Conservation (phyloP, 2,113 vertebrate species). For the Acanthisitta chloris region DNA sequence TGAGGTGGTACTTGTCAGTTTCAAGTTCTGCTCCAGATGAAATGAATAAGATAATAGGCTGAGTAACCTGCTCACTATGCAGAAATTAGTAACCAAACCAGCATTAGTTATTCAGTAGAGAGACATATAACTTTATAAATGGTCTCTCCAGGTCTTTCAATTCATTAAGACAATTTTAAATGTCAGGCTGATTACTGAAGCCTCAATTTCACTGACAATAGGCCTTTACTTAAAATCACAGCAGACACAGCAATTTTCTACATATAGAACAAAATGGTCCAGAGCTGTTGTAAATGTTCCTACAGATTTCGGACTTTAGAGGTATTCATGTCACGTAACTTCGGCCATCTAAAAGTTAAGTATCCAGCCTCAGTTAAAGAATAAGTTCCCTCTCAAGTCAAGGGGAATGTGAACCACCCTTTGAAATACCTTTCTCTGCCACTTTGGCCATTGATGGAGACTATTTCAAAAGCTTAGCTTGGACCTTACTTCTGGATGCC, state of each 20-base stretch:
- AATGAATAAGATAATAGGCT: neutral
- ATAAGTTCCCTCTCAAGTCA: neutral
- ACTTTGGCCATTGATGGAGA: neutral
- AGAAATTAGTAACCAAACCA: slow-evolving; percentile 20
- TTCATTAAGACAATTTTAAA: slow-evolving; percentile 34
- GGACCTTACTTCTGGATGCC: neutral
- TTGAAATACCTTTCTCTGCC: neutral
- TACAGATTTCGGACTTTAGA: neutral
- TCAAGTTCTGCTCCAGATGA: neutral
- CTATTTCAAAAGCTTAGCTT: neutral
- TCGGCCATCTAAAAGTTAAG: neutral
- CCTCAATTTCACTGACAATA: slow-evolving; percentile 7
- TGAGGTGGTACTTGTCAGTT: neutral
- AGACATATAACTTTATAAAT: neutral
- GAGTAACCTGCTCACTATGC: neutral
- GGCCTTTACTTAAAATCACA: neutral
- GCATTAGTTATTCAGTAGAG: neutral
- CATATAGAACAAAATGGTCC: neutral
- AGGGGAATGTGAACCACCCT: neutral
- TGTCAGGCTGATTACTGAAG: slow-evolving; percentile 9
- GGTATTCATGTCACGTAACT: neutral
- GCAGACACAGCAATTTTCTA: neutral
- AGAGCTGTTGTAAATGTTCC: neutral
- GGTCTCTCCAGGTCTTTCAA: neutral
- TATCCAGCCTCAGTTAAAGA: neutral